Percentiles rank a stretch among this genome's conserved stretches.
Evolutionary conservation across 2,113 vertebrate genomes (phyloP).

Genomic region (Epinephelus lanceolatus): DNA sequence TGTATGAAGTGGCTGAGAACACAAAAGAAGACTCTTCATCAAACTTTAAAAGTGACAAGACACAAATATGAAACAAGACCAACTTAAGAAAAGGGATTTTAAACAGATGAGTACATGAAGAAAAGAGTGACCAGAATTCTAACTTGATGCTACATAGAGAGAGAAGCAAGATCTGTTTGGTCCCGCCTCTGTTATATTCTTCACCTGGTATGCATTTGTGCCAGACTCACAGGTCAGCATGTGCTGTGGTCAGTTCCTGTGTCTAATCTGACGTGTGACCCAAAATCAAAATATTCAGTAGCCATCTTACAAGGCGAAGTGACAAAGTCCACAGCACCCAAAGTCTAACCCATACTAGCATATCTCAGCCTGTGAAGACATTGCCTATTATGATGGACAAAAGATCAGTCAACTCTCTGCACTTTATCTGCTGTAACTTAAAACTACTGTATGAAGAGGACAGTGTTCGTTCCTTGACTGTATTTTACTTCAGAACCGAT

Average conservation of each 20-base stretch:
- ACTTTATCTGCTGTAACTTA: neutral
- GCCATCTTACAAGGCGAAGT: neutral
- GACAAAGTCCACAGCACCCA: neutral
- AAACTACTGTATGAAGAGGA: slow-evolving; percentile 29
- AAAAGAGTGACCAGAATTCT: neutral
- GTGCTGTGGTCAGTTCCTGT: neutral
- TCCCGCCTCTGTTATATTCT: neutral
- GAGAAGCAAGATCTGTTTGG: slow-evolving; percentile 1
- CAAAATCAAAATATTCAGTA: slow-evolving; percentile 20
- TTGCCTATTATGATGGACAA: neutral
- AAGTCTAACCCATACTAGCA: neutral
- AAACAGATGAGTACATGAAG: neutral
- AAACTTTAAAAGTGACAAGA: neutral
- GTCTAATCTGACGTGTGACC: slow-evolving; percentile 18
- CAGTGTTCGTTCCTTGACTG: too few relatives aligned
- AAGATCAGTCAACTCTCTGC: neutral
- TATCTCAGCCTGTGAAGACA: neutral
- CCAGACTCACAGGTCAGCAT: slow-evolving; percentile 17
- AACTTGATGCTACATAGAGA: neutral
- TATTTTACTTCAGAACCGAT: neutral
- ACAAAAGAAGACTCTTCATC: neutral
- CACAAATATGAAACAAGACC: neutral
- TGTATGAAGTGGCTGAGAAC: neutral
- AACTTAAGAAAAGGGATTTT: neutral
- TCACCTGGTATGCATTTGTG: neutral